Evolutionary conservation across 2,888 invertebrate species (phyloP).

Genomic region (Acleris holmiana): DNA sequence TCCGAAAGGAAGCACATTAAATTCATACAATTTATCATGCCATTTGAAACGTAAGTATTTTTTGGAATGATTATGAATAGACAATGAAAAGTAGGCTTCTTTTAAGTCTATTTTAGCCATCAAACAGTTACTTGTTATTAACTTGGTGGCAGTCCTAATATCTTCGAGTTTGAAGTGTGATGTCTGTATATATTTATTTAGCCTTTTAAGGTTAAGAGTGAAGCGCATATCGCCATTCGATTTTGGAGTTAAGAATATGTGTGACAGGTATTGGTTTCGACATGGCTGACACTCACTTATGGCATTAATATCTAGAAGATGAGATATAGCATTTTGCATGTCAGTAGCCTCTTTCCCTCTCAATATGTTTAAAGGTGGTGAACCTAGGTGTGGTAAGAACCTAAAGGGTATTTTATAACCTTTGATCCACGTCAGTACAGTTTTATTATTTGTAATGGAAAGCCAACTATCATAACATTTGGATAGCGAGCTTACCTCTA

Average conservation of each 20-base stretch:
- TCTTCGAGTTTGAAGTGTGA: slow-evolving; percentile 5
- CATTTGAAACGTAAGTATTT: neutral
- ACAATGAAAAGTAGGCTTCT: too few relatives aligned
- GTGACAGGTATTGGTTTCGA: neutral
- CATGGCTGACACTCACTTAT: neutral
- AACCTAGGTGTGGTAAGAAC: neutral
- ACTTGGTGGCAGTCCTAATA: slow-evolving; percentile 2
- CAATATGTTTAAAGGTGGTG: neutral
- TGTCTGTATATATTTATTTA: neutral
- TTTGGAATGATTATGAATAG: neutral
- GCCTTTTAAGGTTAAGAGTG: neutral
- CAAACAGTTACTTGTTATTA: neutral
- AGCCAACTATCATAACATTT: slow-evolving; percentile 9
- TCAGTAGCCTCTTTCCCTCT: neutral
- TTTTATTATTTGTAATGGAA: neutral
- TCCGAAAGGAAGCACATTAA: slow-evolving; percentile 5
- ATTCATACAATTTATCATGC: neutral
- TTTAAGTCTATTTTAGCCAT: too few relatives aligned
- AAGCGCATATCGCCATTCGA: neutral
- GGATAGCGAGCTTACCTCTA: slow-evolving; percentile 6
- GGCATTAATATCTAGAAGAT: slow-evolving; percentile 1
- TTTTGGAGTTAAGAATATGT: neutral
- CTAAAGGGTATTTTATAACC: neutral
- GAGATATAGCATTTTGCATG: neutral
- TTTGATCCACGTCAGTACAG: neutral